Conservation (phyloP, 2,888 invertebrate genomes). For the Belgica antarctica region DNA sequence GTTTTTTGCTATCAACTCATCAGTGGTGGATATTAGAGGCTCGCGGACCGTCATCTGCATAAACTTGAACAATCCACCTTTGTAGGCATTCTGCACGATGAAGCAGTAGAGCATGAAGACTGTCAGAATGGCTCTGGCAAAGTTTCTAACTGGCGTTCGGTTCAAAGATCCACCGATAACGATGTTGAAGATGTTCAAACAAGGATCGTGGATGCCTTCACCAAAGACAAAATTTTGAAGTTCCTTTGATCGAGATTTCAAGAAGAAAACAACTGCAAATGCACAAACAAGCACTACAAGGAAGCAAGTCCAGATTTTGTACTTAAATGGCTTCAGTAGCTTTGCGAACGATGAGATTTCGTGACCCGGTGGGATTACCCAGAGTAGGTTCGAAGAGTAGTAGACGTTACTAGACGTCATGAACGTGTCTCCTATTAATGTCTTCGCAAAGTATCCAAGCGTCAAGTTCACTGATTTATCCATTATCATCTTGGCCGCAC, state of each 20-base stretch:
- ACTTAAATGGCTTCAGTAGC: constrained; percentile 28
- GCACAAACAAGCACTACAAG: background rate
- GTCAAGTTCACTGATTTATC: constrained; percentile 44
- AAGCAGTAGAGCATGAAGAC: constrained; percentile 27
- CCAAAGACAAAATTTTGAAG: constrained; percentile 41
- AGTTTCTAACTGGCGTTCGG: constrained; percentile 34
- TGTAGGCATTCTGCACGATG: constrained; percentile 15
- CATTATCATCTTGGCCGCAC: constrained; percentile 44
- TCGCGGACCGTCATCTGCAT: constrained; percentile 8
- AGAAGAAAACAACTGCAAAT: background rate
- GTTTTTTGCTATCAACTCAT: background rate
- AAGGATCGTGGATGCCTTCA: constrained; percentile 6
- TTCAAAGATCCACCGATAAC: constrained; percentile 14
- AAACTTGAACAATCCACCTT: constrained; percentile 26
- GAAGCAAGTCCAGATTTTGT: constrained; percentile 16
- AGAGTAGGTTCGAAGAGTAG: constrained; percentile 30
- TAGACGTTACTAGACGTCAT: constrained; percentile 28
- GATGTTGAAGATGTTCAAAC: constrained; percentile 36
- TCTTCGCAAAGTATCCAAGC: constrained; percentile 16
- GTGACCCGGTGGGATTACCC: constrained; percentile 38
- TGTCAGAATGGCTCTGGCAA: constrained; percentile 25
- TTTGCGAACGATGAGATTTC: constrained; percentile 30
- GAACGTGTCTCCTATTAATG: background rate
- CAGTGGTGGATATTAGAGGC: background rate
- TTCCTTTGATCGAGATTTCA: background rate